Evolutionary conservation across 2,797 vertebrate species (phyloP).

Genomic region (Morelia viridis): DNA sequence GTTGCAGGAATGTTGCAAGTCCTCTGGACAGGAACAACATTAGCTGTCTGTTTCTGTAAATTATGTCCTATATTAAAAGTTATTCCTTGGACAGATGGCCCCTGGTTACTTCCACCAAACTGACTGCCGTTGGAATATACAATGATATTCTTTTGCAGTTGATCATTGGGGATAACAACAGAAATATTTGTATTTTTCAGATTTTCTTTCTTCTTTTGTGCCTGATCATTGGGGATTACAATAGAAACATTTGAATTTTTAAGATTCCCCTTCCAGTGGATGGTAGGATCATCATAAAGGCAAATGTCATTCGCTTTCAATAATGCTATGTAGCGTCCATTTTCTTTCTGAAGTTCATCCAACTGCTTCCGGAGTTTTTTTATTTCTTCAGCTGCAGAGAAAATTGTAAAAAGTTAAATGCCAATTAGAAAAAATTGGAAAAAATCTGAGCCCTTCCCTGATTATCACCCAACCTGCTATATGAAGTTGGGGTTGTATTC

Average conservation of each 20-base stretch:
- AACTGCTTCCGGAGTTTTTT: conserved; percentile 88
- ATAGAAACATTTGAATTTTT: conserved; percentile 88
- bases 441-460: too few relatives aligned
- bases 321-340: conserved; percentile 91
- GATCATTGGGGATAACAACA: conserved; percentile 88
- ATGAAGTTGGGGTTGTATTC: neutral
- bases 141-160: conserved; percentile 90
- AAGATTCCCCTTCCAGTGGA: conserved; percentile 96
- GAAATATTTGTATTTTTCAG: conserved; percentile 87
- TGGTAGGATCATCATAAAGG: conserved; percentile 91
- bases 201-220: conserved; percentile 79
- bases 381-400: conserved; percentile 90
- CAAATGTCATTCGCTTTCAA: conserved; percentile 96
- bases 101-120: conserved; percentile 80
- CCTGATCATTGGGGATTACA: conserved; percentile 87
- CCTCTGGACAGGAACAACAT: conserved; percentile 85
- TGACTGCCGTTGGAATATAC: conserved; percentile 90
- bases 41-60: conserved; percentile 84
- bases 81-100: conserved; percentile 77
- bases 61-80: conserved; percentile 76
- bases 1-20: conserved; percentile 82
- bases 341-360: conserved; percentile 92
- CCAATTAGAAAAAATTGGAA: conserved; percentile 26
- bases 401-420: conserved; percentile 43
- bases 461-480: neutral